Conservation (phyloP, 2,888 invertebrate species). For the Phalera bucephala region DNA sequence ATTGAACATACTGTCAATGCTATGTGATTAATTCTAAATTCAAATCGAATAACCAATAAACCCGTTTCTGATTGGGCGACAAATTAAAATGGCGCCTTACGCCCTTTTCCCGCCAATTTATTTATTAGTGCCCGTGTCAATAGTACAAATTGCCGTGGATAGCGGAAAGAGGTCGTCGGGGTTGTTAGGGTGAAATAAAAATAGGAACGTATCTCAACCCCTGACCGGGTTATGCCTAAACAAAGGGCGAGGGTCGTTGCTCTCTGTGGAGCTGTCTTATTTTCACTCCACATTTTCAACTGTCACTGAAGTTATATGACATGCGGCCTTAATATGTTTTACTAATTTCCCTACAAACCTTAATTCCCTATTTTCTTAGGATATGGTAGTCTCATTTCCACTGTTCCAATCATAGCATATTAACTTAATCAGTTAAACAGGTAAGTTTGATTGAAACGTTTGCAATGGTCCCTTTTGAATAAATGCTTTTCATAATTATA, state of each 20-base stretch:
- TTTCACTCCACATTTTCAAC: no score
- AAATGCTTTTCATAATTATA: no score
- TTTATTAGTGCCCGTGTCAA: constrained; percentile 23
- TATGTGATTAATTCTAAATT: constrained; percentile 9
- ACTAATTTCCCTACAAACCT: no score
- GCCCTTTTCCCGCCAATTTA: constrained; percentile 8
- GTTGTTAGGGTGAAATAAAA: constrained; percentile 16
- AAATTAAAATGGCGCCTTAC: constrained; percentile 2
- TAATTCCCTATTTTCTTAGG: no score
- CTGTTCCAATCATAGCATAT: no score
- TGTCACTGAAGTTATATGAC: no score
- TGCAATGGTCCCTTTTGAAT: no score
- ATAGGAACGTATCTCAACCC: constrained; percentile 32
- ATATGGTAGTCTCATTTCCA: no score
- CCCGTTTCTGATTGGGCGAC: constrained; percentile 9
- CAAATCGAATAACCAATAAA: constrained; percentile 9
- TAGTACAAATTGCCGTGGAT: constrained; percentile 13
- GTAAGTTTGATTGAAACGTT: no score
- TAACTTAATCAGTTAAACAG: no score
- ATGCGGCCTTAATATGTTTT: no score
- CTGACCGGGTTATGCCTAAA: constrained; percentile 44
- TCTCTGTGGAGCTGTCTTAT: not conserved
- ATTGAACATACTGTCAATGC: no score
- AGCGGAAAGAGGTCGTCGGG: constrained; percentile 25
- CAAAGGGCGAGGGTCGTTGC: constrained; percentile 23